Base-by-base conservation (phyloP, 2,888 invertebrate species). In the Ctena decussata region DNA sequence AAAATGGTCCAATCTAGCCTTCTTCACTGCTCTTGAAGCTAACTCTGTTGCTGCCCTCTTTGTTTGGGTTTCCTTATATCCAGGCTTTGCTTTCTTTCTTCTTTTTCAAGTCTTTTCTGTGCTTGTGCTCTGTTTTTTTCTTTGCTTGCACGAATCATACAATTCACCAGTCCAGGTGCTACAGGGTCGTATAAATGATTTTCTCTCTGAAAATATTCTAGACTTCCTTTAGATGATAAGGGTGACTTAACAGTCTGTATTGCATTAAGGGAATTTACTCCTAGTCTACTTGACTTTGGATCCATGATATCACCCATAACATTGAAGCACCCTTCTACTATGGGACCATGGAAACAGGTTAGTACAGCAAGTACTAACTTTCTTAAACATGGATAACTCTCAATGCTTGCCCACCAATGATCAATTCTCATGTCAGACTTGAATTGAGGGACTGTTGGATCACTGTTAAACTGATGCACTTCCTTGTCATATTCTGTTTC, bases 401-500 rank as follows among this genome's bases (percentile, higher is more conserved):
- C 44, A n/a, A 72, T n/a, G 8, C 15, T 11, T 8, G 44, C 85
- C 86, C 84, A 87, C 82, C 84, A 84, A 53, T 69, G n/a, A 53
- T 84, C 77, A 37, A 86, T 46, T 1, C 76, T 39, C 30, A 46
- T 46, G 1, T 57, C 49, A 1, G 44, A 39, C 2, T 73, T 27
- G 71, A 41, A 83, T 6, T 76, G 69, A 21, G 73, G 80, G 6
- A 82, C 57, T 11, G 71, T 71, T 12, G 60, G 46, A 77, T 84
- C 77, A 57, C 49, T 32, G 24, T 77, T 77, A 73, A 49, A 83
- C n/a, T 21, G 30, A 35, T 72, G 77, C 12, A 83, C 82, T 70
- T 87, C 85, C 24, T 41, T 30, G 30, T 86, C 73, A 76, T 74
- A 89, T 30, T 24, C 18, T 2, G 44, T n/a, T 12, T 41, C 60